phyloP scores from a whole-genome alignment of 2,888 invertebrate species.

The Alsophila aescularia region DNA sequence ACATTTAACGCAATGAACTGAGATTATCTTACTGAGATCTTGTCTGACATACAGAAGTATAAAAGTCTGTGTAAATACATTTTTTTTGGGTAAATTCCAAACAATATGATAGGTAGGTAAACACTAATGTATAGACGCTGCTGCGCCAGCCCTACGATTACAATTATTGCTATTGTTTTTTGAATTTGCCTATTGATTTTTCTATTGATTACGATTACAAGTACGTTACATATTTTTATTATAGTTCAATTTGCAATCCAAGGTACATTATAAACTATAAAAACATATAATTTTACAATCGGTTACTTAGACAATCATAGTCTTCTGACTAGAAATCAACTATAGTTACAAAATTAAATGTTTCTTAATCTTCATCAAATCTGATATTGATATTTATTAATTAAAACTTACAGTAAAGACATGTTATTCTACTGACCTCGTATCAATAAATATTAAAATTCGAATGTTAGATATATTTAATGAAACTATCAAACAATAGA shows the following conservation, averaged over 20 bases:
- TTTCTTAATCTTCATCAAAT: conserved; percentile 58
- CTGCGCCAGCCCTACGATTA: conserved; percentile 36
- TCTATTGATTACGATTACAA: too few relatives aligned
- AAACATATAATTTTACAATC: too few relatives aligned
- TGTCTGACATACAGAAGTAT: conserved; percentile 27
- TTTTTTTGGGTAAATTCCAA: conserved; percentile 14
- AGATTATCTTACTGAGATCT: conserved; percentile 42
- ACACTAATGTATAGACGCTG: conserved; percentile 17
- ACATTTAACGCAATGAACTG: conserved; percentile 17
- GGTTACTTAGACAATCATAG: conserved; percentile 74
- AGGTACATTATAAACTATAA: neutral
- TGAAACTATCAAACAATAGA: conserved; percentile 70
- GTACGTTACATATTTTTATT: neutral
- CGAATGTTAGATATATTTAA: conserved; percentile 67
- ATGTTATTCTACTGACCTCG: conserved; percentile 77
- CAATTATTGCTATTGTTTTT: neutral
- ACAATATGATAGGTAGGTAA: conserved; percentile 24
- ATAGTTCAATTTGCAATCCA: neutral
- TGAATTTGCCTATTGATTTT: too few relatives aligned
- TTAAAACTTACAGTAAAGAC: conserved; percentile 63
- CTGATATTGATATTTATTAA: conserved; percentile 61
- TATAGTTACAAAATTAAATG: conserved; percentile 58
- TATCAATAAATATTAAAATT: conserved; percentile 79
- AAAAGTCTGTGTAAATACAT: conserved; percentile 24
- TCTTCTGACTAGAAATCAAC: conserved; percentile 80